Base-by-base conservation (phyloP, 2,888 invertebrate species). In the Oligia fasciuncula region DNA sequence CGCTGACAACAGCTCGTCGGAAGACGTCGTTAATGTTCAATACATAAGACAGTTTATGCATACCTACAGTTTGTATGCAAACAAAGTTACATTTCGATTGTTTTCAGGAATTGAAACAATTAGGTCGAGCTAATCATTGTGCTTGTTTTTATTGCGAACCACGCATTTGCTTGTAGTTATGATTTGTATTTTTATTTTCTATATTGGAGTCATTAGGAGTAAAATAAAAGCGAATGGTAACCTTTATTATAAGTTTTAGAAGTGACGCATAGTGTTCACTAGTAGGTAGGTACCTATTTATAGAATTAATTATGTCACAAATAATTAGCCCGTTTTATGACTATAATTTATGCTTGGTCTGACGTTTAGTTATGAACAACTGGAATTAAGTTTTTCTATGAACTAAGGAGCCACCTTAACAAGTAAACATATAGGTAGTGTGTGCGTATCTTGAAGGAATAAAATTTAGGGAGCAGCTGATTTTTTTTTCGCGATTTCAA, bases 401-500 rank as follows among this genome's bases (percentile, higher is more conserved):
- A 23, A n/a, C 5, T 43, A 68, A 68, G 23, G 29, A 57, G 19
- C 29, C 19, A 19, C 54, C n/a, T 4, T 19, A 78, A 35, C 35
- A 19, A 46, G 40, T 35, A 19, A 46, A 57, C 46, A 43, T 74
- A 74, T n/a, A 29, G 29, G 29, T 29, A 66, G 14, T 29, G 29
- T 43, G 17, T 13, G 19, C 76, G 8, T 46, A 83, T 77, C 51
- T 76, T 54, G 51, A 62, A 17, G 13, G 8, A 46, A 68, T 68
- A 1, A 29, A 29, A 29, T 29, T 1, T 29, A 29, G 29, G 29
- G 29, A 29, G 29, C 29, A 29, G 29, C 29, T 29, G 29, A 29
- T 29, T 29, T 29, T 29, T 29, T 29, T 29, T 29, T 29, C 29
- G 29, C 29, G 29, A 29, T 29, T 29, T 29, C 29, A 29, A 29